Percentiles rank a stretch among this genome's conserved stretches.
Conservation (phyloP, 2,113 vertebrate species). For the Cavia aperea region DNA sequence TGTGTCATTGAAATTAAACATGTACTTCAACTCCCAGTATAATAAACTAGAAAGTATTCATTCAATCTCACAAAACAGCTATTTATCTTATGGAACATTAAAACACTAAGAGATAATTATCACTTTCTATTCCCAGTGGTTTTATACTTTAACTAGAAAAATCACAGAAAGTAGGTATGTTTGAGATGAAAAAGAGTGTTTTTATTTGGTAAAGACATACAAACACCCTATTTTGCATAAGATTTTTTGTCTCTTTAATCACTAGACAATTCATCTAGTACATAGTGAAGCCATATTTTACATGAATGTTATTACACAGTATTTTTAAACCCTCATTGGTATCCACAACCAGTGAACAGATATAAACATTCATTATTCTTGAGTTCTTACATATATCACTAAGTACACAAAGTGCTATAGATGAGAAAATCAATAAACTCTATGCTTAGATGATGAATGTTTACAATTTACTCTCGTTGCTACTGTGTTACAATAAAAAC, state of each 20-base stretch:
- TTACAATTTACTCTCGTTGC: constrained; percentile 71
- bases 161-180: not conserved
- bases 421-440: constrained; percentile 74
- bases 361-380: constrained; percentile 71
- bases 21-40: not conserved
- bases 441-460: constrained; percentile 73
- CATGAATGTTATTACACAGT: constrained; percentile 34
- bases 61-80: not conserved
- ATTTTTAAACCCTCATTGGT: constrained; percentile 24
- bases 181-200: not conserved
- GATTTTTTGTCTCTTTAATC: not conserved
- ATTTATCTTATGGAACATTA: not conserved
- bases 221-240: not conserved
- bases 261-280: constrained; percentile 47
- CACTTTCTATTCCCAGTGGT: not conserved
- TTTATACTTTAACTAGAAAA: not conserved
- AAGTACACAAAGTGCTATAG: constrained; percentile 54
- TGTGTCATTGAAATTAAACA: not conserved
- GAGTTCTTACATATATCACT: constrained; percentile 66
- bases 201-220: not conserved
- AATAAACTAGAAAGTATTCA: not conserved
- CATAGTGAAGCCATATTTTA: constrained; percentile 51
- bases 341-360: constrained; percentile 67
- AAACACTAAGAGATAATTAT: not conserved
- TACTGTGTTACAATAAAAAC: constrained; percentile 68